Percentiles rank a stretch among this genome's conserved stretches.
Conservation (phyloP, 92 coral and sea anemone genomes). For the Parazoanthus swiftii region DNA sequence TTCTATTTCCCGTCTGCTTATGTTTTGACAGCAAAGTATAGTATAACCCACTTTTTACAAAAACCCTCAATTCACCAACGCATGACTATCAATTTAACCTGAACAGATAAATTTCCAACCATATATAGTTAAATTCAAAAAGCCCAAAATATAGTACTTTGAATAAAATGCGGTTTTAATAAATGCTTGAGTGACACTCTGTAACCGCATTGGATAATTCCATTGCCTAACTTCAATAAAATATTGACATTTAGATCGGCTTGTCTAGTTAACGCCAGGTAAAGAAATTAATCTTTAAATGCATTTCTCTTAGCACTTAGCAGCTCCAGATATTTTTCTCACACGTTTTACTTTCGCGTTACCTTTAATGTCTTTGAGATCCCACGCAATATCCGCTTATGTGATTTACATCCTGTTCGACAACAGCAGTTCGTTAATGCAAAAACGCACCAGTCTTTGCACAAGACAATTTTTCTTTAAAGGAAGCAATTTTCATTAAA, state of each 20-base stretch:
- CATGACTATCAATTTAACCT: too few relatives aligned
- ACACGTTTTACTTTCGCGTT: neutral
- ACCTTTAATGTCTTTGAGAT: neutral
- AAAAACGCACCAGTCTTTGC: neutral
- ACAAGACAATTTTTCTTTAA: neutral
- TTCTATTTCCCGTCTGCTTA: neutral
- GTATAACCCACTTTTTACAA: neutral
- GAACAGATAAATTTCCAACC: neutral
- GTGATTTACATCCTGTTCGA: neutral
- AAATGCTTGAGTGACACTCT: neutral
- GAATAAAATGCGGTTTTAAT: neutral
- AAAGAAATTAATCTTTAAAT: neutral
- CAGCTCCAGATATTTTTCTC: neutral
- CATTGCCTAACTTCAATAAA: neutral
- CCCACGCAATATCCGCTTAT: conserved; percentile 1
- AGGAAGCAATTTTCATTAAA: too few relatives aligned
- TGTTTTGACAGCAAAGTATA: neutral
- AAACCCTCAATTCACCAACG: neutral
- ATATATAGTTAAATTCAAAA: too few relatives aligned
- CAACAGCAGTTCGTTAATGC: neutral
- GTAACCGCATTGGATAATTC: neutral
- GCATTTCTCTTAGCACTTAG: neutral
- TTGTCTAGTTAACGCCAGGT: neutral
- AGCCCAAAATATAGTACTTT: neutral
- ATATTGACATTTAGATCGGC: neutral